Conservation (phyloP, 2,888 invertebrate species). For the Ametastegia equiseti region DNA sequence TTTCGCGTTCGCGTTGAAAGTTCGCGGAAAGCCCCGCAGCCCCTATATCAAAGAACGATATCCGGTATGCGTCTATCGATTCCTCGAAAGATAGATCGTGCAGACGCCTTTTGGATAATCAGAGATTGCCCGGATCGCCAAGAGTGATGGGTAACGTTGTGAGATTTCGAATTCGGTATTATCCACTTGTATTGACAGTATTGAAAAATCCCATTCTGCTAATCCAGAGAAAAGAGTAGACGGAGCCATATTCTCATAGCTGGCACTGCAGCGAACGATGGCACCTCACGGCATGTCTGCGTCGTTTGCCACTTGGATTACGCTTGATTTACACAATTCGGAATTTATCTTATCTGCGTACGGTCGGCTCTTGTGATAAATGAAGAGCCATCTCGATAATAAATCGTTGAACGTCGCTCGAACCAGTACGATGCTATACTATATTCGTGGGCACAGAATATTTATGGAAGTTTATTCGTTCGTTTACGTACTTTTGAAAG, state of each 20-base stretch:
- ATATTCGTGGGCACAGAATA: neutral
- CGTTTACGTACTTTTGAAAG: too few relatives aligned
- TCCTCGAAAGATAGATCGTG: neutral
- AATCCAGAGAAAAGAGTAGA: neutral
- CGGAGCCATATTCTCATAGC: neutral
- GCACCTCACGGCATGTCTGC: neutral
- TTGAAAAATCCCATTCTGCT: neutral
- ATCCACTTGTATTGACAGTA: neutral
- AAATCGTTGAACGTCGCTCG: neutral
- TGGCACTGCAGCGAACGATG: neutral
- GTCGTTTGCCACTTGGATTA: slow-evolving; percentile 6
- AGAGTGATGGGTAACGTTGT: too few relatives aligned
- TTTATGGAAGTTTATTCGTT: too few relatives aligned
- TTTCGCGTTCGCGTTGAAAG: too few relatives aligned
- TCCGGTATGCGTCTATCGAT: neutral
- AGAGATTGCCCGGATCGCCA: neutral
- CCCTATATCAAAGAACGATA: neutral
- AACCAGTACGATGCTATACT: neutral
- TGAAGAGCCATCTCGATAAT: neutral
- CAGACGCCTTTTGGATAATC: neutral
- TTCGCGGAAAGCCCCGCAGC: neutral
- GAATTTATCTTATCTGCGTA: slow-evolving; percentile 13
- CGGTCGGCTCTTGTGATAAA: slow-evolving; percentile 19
- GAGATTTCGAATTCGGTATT: neutral
- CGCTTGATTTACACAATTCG: slow-evolving; percentile 4